Evolutionary conservation across 1,140 invertebrate species (phyloP).

Genomic region (Musca vetustissima): DNA sequence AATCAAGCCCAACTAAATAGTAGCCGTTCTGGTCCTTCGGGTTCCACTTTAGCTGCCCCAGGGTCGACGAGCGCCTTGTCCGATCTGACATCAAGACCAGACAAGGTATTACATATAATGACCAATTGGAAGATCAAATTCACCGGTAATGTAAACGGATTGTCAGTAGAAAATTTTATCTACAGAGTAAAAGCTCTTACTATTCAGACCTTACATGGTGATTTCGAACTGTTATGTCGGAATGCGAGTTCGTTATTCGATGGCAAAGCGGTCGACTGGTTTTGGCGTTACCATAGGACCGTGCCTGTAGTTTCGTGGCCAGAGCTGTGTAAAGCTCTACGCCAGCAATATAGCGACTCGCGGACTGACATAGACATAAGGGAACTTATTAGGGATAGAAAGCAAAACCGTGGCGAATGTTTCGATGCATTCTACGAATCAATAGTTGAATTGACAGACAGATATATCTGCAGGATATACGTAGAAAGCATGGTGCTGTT

Average conservation of each 20-base stretch:
- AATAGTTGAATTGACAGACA: not conserved
- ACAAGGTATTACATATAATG: not conserved
- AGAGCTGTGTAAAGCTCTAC: not conserved
- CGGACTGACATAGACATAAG: not conserved
- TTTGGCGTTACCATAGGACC: conserved; percentile 6
- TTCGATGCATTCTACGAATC: not conserved
- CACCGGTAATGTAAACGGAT: not conserved
- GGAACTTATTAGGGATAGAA: not conserved
- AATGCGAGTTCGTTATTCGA: conserved; percentile 1
- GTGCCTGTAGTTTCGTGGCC: not conserved
- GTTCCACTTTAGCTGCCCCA: not conserved
- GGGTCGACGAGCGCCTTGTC: not conserved
- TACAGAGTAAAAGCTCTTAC: not conserved
- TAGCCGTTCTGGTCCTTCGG: not conserved
- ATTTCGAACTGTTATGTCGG: conserved; percentile 1
- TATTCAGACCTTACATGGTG: not conserved
- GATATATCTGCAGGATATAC: not conserved
- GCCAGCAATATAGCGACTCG: not conserved
- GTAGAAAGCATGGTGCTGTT: not conserved
- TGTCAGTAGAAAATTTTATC: not conserved
- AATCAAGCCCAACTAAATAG: not conserved
- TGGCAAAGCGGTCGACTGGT: not conserved
- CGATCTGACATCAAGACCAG: not conserved
- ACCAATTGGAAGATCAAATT: not conserved
- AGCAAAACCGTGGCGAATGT: not conserved